phyloP scores from a whole-genome alignment of 2,888 invertebrate species.

The Acronicta psi region DNA sequence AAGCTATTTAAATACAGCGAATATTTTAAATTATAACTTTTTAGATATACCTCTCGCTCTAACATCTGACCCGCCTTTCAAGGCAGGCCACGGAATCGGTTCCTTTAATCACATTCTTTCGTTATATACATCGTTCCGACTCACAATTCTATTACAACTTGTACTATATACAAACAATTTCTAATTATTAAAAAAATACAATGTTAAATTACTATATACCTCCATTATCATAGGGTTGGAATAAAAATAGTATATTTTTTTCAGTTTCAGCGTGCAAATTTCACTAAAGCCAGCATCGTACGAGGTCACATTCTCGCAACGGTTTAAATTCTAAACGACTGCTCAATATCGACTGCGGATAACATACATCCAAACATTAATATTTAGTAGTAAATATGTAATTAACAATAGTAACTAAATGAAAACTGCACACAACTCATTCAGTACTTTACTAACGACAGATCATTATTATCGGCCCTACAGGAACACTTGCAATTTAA shows the following conservation, averaged over 20 bases:
- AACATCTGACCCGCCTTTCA: slow-evolving; percentile 62
- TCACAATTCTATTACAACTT: slow-evolving; percentile 85
- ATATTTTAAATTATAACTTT: slow-evolving; percentile 79
- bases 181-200: slow-evolving; percentile 84
- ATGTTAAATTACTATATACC: slow-evolving; percentile 84
- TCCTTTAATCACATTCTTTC: slow-evolving; percentile 75
- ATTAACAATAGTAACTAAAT: slow-evolving; percentile 70
- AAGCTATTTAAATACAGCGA: slow-evolving; percentile 86
- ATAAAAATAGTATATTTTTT: slow-evolving; percentile 81
- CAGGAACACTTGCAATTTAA: slow-evolving; percentile 71
- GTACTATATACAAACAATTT: slow-evolving; percentile 89
- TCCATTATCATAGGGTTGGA: slow-evolving; percentile 86
- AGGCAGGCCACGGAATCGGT: slow-evolving; percentile 69
- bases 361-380: slow-evolving; percentile 71
- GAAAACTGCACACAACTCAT: slow-evolving; percentile 75
- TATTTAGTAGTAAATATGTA: slow-evolving; percentile 66
- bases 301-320: slow-evolving; percentile 75
- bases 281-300: slow-evolving; percentile 82
- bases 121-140: slow-evolving; percentile 83
- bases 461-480: slow-evolving; percentile 75
- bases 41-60: slow-evolving; percentile 66
- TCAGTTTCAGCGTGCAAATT: slow-evolving; percentile 84
- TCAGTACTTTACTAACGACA: slow-evolving; percentile 72
- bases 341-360: slow-evolving; percentile 65
- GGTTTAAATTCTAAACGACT: slow-evolving; percentile 69